Percentiles rank a stretch among this genome's conserved stretches.
Evolutionary conservation across 2,888 invertebrate genomes (phyloP).

Genomic region (Pristionchus arcanus): DNA sequence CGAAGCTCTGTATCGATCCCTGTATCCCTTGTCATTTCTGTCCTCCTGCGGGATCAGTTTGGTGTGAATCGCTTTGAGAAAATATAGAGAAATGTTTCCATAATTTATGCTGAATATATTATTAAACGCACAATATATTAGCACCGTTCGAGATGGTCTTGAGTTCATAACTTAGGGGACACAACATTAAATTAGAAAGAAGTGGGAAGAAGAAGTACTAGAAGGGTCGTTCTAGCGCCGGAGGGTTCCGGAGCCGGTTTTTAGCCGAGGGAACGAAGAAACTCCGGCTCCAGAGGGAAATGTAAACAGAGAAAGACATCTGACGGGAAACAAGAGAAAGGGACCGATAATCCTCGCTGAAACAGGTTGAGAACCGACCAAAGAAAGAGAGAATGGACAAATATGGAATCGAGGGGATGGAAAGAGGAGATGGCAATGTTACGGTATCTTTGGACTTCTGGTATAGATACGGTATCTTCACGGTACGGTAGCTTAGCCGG

Average conservation of each 20-base stretch:
- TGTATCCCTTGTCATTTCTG: no score
- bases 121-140: slow-evolving; percentile 48
- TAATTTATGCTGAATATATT: slow-evolving; percentile 53
- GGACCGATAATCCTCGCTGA: slow-evolving; percentile 19
- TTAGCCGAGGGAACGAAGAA: slow-evolving; percentile 22
- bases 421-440: slow-evolving; percentile 43
- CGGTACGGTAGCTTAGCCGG: slow-evolving; percentile 42
- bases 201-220: not conserved
- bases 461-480: slow-evolving; percentile 1
- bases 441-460: not conserved
- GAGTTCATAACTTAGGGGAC: slow-evolving; percentile 34
- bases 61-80: no score
- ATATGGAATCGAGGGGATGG: slow-evolving; percentile 26
- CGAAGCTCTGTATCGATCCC: no score
- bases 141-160: slow-evolving; percentile 44
- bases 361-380: slow-evolving; percentile 47
- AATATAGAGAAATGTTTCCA: not conserved
- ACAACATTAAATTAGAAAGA: slow-evolving; percentile 29
- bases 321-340: not conserved
- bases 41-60: no score
- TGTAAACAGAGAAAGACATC: slow-evolving; percentile 25
- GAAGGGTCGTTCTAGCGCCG: slow-evolving; percentile 18
- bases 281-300: slow-evolving; percentile 20
- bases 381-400: not conserved
- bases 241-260: slow-evolving; percentile 24